These are phyloP conservation scores for Drosophila ezoana DNA, from an alignment of 2,888 invertebrate species.

Conservation along the genomic window DNA sequence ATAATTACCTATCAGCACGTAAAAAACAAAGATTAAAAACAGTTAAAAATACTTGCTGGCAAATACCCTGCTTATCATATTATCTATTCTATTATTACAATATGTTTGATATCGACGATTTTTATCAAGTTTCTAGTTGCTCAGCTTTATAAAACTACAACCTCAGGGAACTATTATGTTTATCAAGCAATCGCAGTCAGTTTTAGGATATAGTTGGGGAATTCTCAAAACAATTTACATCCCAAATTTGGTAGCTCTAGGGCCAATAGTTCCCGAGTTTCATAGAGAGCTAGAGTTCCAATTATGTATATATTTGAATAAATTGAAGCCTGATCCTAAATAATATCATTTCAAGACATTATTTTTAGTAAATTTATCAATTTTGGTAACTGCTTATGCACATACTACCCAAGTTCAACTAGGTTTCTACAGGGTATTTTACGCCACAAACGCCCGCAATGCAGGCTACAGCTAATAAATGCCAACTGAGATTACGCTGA, in stretches of 20 bases:
- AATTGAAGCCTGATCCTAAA: fast-evolving
- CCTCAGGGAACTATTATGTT: background rate
- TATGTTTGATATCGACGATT: no score
- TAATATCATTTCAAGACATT: background rate
- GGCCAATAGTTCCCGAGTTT: slow-evolving; percentile 7
- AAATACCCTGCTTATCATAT: slow-evolving; percentile 22
- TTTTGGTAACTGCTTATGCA: background rate
- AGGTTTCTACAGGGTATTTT: slow-evolving; percentile 32
- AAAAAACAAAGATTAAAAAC: background rate
- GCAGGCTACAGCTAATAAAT: slow-evolving; percentile 23
- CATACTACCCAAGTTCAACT: background rate
- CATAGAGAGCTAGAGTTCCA: background rate
- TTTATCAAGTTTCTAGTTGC: no score
- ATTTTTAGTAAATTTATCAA: background rate
- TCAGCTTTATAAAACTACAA: no score
- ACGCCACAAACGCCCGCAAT: background rate
- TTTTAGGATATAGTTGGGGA: background rate
- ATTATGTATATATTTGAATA: no score
- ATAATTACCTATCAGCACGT: slow-evolving; percentile 1
- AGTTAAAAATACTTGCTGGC: background rate
- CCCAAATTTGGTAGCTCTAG: slow-evolving; percentile 2
- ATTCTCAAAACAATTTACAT: background rate
- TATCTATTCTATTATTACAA: no score
- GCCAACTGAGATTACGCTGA: slow-evolving; percentile 50
- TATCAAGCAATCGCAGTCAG: background rate